These are phyloP conservation scores for Platysteira castanea DNA, from an alignment of 2,113 vertebrate species.

Conservation along the genomic window DNA sequence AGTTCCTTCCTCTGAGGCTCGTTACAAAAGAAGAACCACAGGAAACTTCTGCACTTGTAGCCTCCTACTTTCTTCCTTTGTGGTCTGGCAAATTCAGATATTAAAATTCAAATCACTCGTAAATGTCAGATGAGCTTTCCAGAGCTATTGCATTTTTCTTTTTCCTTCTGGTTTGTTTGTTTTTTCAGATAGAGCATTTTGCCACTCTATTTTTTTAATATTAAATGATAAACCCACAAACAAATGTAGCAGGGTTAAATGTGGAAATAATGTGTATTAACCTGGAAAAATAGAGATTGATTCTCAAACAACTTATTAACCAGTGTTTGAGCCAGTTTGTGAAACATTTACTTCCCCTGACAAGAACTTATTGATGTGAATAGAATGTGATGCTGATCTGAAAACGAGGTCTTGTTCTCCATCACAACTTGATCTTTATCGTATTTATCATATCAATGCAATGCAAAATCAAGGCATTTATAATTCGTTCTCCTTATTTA, in stretches of 20 bases:
- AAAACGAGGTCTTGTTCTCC: not conserved
- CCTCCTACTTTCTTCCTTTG: not conserved
- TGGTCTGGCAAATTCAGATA: not conserved
- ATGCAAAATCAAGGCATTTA: not conserved
- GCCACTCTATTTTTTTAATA: not conserved
- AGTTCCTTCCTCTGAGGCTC: not conserved
- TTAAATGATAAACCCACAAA: not conserved
- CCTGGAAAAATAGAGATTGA: not conserved
- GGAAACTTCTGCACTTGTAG: not conserved
- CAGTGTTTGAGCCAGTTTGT: not conserved
- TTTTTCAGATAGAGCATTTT: not conserved
- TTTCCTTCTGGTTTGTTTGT: not conserved
- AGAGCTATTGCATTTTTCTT: not conserved
- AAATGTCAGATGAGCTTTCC: not conserved
- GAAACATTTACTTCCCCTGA: constrained; percentile 6
- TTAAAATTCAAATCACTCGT: constrained; percentile 11
- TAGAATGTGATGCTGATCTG: not conserved
- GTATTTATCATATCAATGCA: not conserved
- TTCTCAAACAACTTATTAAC: not conserved
- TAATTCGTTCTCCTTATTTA: not conserved
- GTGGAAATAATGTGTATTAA: not conserved
- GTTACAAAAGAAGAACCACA: not conserved
- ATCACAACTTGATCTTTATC: not conserved
- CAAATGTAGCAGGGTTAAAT: not conserved
- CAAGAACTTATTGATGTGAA: not conserved